A percentile compares a stretch with the other conserved stretches of the same genome.
phyloP scores from a whole-genome alignment of 2,888 invertebrate species.

The Stenurella melanura region DNA sequence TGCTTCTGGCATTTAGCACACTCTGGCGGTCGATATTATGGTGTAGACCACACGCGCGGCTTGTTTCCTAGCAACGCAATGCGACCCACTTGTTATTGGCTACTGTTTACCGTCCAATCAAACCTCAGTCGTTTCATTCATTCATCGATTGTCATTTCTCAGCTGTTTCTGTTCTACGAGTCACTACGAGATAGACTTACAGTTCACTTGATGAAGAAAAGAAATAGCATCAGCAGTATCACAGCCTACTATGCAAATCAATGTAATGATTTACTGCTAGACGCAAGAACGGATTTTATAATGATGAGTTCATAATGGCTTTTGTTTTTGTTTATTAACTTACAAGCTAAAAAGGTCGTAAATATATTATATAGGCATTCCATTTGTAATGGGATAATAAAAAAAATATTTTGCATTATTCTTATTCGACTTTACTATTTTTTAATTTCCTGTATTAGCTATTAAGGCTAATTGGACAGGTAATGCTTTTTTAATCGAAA shows the following conservation, averaged over 20 bases:
- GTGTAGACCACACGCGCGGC: constrained; percentile 53
- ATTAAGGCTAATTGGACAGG: neutral
- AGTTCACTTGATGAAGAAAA: neutral
- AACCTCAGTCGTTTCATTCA: constrained; percentile 59
- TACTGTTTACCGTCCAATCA: constrained; percentile 61
- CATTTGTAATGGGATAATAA: constrained; percentile 21
- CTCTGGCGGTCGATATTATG: constrained; percentile 46
- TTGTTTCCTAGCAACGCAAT: constrained; percentile 64
- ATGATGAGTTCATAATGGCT: constrained; percentile 40
- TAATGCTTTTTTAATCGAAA: neutral
- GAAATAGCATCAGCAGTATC: constrained; percentile 21
- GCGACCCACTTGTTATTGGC: constrained; percentile 65
- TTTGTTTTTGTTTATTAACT: constrained; percentile 38
- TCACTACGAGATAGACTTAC: constrained; percentile 11
- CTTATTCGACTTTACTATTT: constrained; percentile 1
- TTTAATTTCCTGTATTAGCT: neutral
- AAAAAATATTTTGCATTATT: constrained; percentile 25
- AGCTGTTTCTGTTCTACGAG: constrained; percentile 27
- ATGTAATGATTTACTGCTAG: constrained; percentile 34
- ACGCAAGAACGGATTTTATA: constrained; percentile 32
- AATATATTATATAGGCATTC: constrained; percentile 30
- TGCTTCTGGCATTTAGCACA: constrained; percentile 41
- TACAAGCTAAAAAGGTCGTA: constrained; percentile 16
- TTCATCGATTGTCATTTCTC: constrained; percentile 60
- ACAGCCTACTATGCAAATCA: constrained; percentile 34